These are phyloP conservation scores for Temnothorax unifasciatus DNA, from an alignment of 2,888 invertebrate species.

Conservation along the genomic window DNA sequence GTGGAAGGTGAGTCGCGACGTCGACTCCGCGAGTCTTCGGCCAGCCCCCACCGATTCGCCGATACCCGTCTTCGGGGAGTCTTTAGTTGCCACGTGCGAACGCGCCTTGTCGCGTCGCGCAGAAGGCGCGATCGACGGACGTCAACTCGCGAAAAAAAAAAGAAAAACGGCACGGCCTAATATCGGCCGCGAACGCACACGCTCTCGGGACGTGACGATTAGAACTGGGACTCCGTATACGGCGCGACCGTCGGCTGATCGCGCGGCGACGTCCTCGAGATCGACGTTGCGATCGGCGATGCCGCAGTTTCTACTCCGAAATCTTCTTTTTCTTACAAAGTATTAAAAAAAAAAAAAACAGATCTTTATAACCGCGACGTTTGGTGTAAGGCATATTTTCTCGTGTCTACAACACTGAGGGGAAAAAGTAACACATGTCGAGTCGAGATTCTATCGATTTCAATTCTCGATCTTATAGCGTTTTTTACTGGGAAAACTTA, in stretches of 20 bases:
- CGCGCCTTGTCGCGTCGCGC: neutral
- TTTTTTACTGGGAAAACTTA: too few species aligned
- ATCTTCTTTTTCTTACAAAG: too few species aligned
- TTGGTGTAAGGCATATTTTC: too few species aligned
- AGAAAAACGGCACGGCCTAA: neutral
- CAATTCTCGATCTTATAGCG: too few species aligned
- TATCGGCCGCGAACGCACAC: conserved; percentile 29
- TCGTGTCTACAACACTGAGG: too few species aligned
- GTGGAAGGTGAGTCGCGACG: neutral
- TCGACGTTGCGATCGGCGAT: neutral
- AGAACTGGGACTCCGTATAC: conserved; percentile 40
- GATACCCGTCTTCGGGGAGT: neutral
- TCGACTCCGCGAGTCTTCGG: neutral
- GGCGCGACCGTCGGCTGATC: neutral
- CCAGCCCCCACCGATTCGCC: neutral
- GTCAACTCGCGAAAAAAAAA: neutral
- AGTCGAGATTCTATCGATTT: too few species aligned
- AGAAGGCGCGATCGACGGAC: neutral
- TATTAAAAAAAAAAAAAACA: too few species aligned
- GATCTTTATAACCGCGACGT: too few species aligned
- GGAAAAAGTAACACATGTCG: too few species aligned
- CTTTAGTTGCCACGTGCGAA: neutral
- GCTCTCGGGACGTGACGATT: conserved; percentile 28
- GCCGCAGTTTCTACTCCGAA: too few species aligned
- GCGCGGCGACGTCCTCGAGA: neutral